These are phyloP conservation scores for Lobophora halterata DNA, from an alignment of 2,888 invertebrate species.

Conservation along the genomic window DNA sequence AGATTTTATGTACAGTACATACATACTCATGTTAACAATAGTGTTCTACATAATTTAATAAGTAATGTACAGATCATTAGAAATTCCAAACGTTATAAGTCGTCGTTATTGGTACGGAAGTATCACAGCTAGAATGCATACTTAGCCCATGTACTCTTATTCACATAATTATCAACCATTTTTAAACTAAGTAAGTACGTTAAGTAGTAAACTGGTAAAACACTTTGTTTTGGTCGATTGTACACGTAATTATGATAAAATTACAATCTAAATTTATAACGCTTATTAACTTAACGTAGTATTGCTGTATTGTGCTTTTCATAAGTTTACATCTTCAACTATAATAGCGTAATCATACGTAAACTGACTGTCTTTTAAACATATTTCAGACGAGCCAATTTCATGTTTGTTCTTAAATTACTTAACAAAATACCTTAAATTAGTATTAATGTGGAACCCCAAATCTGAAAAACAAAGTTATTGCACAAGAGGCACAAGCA, in stretches of 20 bases:
- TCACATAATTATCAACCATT: constrained; percentile 9
- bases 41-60: constrained; percentile 38
- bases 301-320: constrained; percentile 25
- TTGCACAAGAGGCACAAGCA: constrained; percentile 61
- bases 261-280: constrained; percentile 20
- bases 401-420: constrained; percentile 21
- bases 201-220: constrained; percentile 5
- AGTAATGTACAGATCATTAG: constrained; percentile 31
- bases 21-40: constrained; percentile 49
- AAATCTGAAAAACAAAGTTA: constrained; percentile 29
- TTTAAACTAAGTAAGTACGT: constrained; percentile 4
- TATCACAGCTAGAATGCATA: constrained; percentile 51
- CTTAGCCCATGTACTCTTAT: constrained; percentile 18
- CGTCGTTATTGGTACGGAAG: constrained; percentile 47
- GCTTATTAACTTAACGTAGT: constrained; percentile 21
- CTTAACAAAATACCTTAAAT: constrained; percentile 16
- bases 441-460: constrained; percentile 41
- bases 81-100: constrained; percentile 33
- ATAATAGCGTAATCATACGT: constrained; percentile 24
- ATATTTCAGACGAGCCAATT: constrained; percentile 54
- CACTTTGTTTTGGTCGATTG: constrained; percentile 8
- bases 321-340: constrained; percentile 16
- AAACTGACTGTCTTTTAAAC: constrained; percentile 54
- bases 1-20: constrained; percentile 55
- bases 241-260: constrained; percentile 21